Percentiles rank a stretch among this genome's conserved stretches.
Conservation (phyloP, 2,888 invertebrate genomes). For the Pammene fasciana region DNA sequence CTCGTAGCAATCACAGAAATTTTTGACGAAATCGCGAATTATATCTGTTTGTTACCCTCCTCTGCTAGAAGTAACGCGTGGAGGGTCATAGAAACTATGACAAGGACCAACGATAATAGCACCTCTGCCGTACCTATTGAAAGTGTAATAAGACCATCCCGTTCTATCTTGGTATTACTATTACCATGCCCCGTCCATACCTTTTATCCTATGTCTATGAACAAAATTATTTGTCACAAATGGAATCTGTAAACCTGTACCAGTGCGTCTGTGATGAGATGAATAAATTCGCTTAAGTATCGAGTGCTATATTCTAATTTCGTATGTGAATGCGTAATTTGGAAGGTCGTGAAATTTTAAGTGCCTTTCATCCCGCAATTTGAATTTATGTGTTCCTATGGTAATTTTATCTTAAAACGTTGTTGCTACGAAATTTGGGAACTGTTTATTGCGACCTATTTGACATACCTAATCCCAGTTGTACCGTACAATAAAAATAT, state of each 20-base stretch:
- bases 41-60: too few species aligned
- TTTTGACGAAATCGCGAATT: too few species aligned
- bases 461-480: not conserved
- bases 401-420: conserved; percentile 10
- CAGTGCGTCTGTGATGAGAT: conserved; percentile 19
- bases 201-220: too few species aligned
- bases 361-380: conserved; percentile 18
- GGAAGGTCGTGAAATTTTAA: conserved; percentile 30
- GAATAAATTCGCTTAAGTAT: conserved; percentile 29
- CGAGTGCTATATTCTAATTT: conserved; percentile 25
- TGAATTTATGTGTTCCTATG: conserved; percentile 20
- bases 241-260: not conserved
- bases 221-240: not conserved
- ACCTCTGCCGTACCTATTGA: too few species aligned
- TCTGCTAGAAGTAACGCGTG: too few species aligned
- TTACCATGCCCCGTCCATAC: too few species aligned
- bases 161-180: too few species aligned
- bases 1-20: too few species aligned
- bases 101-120: too few species aligned
- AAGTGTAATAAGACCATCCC: too few species aligned
- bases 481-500: not conserved
- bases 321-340: conserved; percentile 35
- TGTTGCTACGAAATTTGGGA: not conserved
- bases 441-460: not conserved
- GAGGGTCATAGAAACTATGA: too few species aligned